Evolutionary conservation across 2,888 invertebrate species (phyloP), one percentile per base, ranked within the genome.

Genomic region (Andrena flavipes): DNA sequence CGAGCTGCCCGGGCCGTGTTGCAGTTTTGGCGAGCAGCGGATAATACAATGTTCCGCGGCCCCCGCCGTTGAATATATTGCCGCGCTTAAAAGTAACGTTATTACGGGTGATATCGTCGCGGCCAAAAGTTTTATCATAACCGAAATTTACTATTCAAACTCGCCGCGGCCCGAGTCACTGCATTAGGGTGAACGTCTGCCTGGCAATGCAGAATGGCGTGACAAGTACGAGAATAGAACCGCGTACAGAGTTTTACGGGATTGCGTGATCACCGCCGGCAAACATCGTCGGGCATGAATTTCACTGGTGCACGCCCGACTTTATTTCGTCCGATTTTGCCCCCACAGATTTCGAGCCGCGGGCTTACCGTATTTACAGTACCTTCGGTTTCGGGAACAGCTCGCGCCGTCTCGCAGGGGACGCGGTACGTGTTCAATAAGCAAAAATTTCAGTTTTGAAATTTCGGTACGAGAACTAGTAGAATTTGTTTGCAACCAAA

Each of bases 141-240:
- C 85, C 82, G 67, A 84, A 84, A 87, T 88, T 88, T 88, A 88
- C 87, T 88, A 87, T 88, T 88, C 78, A 77, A 87, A 88, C 84
- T 84, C 65, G 20, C 51, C 33, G 64, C 74, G 67, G 51, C n/a
- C 68, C 71, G 87, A 85, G 77, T 87, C 81, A 78, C 79, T 75
- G 88, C 86, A 86, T 88, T 82, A 90, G 90, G 91, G 92, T 92
- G 91, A 92, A 92, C 88, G 92, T 84, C 91, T 91, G 91, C 89
- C 89, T 77, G 91, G 82, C 92, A 90, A 91, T 92, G 92, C 91
- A 89, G 89, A 92, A 91, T 92, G 91, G 91, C 91, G 91, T 91
- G 92, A 91, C 92, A 92, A 91, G 87, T 87, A 91, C 92, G 90
- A 91, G 92, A 92, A 92, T 92, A 92, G 92, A 92, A 89, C 88